These are phyloP conservation scores for Catocala nupta DNA, from an alignment of 2,888 invertebrate genomes.

Conservation along the genomic window DNA sequence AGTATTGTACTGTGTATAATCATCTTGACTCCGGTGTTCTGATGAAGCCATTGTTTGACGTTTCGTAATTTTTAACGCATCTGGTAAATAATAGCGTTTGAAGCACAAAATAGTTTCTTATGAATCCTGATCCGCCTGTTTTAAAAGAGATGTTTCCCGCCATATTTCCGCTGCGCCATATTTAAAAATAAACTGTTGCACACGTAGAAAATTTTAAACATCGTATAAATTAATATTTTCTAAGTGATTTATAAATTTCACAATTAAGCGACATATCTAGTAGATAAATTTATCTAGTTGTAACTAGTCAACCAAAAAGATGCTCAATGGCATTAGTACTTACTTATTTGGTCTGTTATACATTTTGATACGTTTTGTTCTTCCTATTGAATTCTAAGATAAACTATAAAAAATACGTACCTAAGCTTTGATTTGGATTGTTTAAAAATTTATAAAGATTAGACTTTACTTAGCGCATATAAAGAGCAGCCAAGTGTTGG, in stretches of 20 bases:
- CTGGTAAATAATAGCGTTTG: slow-evolving; percentile 15
- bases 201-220: slow-evolving; percentile 9
- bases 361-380: slow-evolving; percentile 35
- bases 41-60: slow-evolving; percentile 19
- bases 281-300: slow-evolving; percentile 49
- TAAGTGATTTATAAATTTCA: slow-evolving; percentile 31
- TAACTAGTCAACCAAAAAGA: slow-evolving; percentile 55
- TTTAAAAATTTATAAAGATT: background rate
- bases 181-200: slow-evolving; percentile 26
- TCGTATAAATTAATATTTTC: slow-evolving; percentile 22
- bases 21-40: too few species aligned
- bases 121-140: slow-evolving; percentile 46
- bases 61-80: slow-evolving; percentile 30
- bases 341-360: slow-evolving; percentile 39
- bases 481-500: background rate
- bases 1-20: too few species aligned
- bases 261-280: slow-evolving; percentile 51
- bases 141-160: slow-evolving; percentile 32
- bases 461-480: too few species aligned
- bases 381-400: slow-evolving; percentile 35
- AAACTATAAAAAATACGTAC: slow-evolving; percentile 31
- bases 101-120: slow-evolving; percentile 46
- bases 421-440: slow-evolving; percentile 27
- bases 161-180: slow-evolving; percentile 31
- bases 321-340: slow-evolving; percentile 49